These are phyloP conservation scores for Rhynchomys soricoides DNA, from an alignment of 2,113 vertebrate species.

Conservation along the genomic window DNA sequence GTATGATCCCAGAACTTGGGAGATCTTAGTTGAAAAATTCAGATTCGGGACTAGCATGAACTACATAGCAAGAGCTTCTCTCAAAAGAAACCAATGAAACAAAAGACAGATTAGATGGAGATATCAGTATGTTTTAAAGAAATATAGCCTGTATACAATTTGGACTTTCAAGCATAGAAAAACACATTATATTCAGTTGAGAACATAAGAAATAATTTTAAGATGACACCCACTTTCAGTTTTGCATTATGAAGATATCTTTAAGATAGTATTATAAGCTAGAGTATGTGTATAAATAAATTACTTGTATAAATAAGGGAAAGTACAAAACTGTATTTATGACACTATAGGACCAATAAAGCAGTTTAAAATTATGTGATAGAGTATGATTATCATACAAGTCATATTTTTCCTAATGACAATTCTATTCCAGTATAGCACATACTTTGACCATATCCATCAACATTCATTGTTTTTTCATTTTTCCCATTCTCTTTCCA, in stretches of 20 bases:
- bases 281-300: background rate
- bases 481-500: background rate
- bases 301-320: background rate
- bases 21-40: background rate
- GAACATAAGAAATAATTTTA: background rate
- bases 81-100: background rate
- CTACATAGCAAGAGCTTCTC: background rate
- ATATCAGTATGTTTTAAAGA: background rate
- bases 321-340: background rate
- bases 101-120: background rate
- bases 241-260: background rate
- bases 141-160: background rate
- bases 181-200: background rate
- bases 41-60: background rate
- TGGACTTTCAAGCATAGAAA: background rate
- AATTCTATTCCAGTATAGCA: background rate
- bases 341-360: fast-evolving
- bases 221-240: background rate
- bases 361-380: background rate
- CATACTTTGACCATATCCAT: background rate
- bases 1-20: background rate
- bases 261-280: background rate
- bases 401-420: background rate
- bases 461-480: no score
- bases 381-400: background rate